Conservation (phyloP, 2,888 invertebrate species). For the Parnassius apollo region DNA sequence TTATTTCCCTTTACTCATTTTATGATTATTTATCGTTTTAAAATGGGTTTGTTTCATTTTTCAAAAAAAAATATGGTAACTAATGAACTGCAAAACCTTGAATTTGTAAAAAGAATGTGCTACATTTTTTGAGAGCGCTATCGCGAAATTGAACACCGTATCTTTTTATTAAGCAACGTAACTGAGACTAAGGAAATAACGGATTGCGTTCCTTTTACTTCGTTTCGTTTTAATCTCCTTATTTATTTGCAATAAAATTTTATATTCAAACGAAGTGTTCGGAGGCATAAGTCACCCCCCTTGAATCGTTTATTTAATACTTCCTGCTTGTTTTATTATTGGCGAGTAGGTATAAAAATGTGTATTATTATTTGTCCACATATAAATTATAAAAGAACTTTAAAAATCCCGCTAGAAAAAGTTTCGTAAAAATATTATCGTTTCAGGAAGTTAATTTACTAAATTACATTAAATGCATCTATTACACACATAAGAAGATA, state of each 20-base stretch:
- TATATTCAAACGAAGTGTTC: background rate
- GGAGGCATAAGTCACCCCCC: background rate
- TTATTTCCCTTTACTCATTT: slow-evolving; percentile 1
- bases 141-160: slow-evolving; percentile 4
- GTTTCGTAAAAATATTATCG: too few species aligned
- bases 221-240: slow-evolving; percentile 4
- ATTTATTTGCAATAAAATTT: slow-evolving; percentile 12
- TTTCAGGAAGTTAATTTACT: too few species aligned
- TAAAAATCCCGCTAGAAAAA: too few species aligned
- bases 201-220: slow-evolving; percentile 5
- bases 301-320: background rate
- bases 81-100: background rate
- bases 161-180: slow-evolving; percentile 2
- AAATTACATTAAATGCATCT: too few species aligned
- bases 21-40: slow-evolving; percentile 1
- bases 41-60: slow-evolving; percentile 3
- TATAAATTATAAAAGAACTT: too few species aligned
- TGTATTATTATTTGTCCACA: too few species aligned
- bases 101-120: background rate
- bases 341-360: too few species aligned
- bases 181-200: slow-evolving; percentile 11
- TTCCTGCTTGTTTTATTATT: slow-evolving; percentile 9
- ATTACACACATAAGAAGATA: too few species aligned
- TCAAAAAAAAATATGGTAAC: slow-evolving; percentile 11
- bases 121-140: background rate